phyloP scores from a whole-genome alignment of 1,140 invertebrate species.

The Cydia splendana region DNA sequence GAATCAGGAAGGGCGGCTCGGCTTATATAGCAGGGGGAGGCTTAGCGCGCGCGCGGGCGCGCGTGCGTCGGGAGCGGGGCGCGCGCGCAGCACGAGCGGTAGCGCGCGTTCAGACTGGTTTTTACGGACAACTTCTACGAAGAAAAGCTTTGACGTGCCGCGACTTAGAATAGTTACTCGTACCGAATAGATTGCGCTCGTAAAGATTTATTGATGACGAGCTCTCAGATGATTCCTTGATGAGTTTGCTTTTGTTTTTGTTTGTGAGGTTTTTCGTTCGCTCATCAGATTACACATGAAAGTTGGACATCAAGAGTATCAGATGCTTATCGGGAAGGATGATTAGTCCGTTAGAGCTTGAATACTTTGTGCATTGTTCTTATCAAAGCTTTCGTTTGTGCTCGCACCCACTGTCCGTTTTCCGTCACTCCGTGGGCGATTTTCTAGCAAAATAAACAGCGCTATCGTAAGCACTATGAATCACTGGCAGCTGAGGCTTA shows the following conservation, averaged over 20 bases:
- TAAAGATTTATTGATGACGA: constrained; percentile 56
- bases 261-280: constrained; percentile 6
- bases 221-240: constrained; percentile 32
- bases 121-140: constrained; percentile 71
- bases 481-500: constrained; percentile 61
- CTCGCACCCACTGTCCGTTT: neutral
- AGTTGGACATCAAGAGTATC: constrained; percentile 9
- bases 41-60: constrained; percentile 46
- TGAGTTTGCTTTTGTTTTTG: constrained; percentile 29
- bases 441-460: constrained; percentile 31
- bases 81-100: constrained; percentile 72
- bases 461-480: constrained; percentile 61
- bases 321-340: constrained; percentile 10
- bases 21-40: constrained; percentile 64
- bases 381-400: constrained; percentile 8
- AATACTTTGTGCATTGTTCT: constrained; percentile 10
- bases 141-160: constrained; percentile 73
- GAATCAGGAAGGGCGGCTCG: constrained; percentile 66
- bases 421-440: constrained; percentile 25
- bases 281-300: constrained; percentile 14
- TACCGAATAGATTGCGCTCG: constrained; percentile 50
- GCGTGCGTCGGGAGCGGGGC: constrained; percentile 67
- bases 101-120: constrained; percentile 71
- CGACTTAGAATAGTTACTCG: constrained; percentile 60
- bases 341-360: neutral